Conservation (phyloP, 2,113 vertebrate genomes). For the Crotalus viridis region DNA sequence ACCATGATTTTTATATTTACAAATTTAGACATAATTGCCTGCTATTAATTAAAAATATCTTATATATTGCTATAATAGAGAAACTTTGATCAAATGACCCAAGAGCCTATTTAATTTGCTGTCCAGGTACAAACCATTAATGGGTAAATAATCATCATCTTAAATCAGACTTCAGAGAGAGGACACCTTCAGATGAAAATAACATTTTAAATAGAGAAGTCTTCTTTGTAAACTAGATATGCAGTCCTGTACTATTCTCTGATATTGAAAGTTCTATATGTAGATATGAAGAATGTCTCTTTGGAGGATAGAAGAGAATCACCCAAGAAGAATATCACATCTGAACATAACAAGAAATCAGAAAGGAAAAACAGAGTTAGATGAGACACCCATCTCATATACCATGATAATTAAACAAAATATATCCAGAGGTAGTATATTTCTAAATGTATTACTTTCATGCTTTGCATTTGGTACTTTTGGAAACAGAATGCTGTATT, state of each 20-base stretch:
- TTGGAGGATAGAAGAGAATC: neutral
- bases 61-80: neutral
- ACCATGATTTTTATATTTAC: neutral
- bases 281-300: neutral
- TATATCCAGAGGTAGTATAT: neutral
- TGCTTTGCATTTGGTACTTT: neutral
- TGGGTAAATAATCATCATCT: neutral
- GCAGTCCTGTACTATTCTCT: neutral
- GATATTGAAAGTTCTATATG: neutral
- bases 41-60: neutral
- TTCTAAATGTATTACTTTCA: neutral
- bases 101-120: neutral
- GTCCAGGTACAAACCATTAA: neutral
- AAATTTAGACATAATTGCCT: neutral
- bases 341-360: neutral
- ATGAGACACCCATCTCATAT: neutral
- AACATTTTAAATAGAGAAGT: neutral
- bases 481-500: neutral
- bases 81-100: neutral
- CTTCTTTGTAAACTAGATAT: neutral
- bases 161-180: neutral
- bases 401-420: neutral
- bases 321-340: neutral
- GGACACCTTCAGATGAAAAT: neutral
- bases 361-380: neutral